phyloP scores from a whole-genome alignment of 2,113 vertebrate genomes.

The Uropsilus gracilis region DNA sequence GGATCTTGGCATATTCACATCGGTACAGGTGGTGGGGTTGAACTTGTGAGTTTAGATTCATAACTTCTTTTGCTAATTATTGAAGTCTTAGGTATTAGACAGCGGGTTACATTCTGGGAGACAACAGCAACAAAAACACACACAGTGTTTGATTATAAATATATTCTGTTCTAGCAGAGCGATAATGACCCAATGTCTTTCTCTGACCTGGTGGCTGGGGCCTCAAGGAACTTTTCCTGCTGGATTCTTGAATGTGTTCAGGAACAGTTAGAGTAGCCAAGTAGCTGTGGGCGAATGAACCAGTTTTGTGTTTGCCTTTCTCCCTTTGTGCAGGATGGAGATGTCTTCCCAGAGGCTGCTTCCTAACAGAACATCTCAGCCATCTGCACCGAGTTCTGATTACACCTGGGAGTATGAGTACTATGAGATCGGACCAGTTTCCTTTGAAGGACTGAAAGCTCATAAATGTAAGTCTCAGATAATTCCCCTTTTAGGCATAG shows the following conservation, averaged over 20 bases:
- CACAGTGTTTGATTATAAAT: background rate
- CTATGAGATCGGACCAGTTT: constrained; percentile 95
- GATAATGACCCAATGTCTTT: background rate
- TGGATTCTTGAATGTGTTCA: background rate
- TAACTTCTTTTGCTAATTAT: background rate
- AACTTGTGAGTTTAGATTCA: background rate
- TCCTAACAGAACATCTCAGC: constrained; percentile 89
- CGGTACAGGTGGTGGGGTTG: background rate
- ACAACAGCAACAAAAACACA: background rate
- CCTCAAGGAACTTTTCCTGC: background rate
- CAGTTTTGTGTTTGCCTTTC: background rate
- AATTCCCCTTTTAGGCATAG: background rate
- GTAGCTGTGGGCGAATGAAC: background rate
- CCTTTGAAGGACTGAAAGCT: constrained; percentile 95
- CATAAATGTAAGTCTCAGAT: constrained; percentile 93
- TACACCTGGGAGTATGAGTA: constrained; percentile 98
- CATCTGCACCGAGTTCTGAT: constrained; percentile 87
- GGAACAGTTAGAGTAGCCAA: background rate
- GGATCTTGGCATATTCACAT: background rate
- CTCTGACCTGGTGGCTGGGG: background rate
- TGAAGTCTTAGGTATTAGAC: background rate
- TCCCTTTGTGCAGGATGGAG: constrained; percentile 70
- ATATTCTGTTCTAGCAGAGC: background rate
- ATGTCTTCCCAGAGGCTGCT: constrained; percentile 89
- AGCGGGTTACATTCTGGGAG: background rate